These are phyloP conservation scores for Haliclona indistincta DNA, from an alignment of 37 sponge, comb jelly and placozoan species.

Conservation along the genomic window DNA sequence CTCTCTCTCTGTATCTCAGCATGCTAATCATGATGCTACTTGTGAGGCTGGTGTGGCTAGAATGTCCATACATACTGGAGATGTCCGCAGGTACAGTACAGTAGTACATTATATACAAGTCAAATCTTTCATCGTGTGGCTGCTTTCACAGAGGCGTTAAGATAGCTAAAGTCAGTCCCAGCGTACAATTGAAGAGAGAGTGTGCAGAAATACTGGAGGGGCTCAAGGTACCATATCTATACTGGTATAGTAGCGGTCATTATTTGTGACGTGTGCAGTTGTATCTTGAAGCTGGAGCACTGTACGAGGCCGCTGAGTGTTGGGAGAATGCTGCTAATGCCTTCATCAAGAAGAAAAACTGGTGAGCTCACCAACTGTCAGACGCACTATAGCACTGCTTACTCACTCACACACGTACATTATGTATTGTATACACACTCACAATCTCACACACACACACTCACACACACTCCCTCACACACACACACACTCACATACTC, in stretches of 20 bases:
- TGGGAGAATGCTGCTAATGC: slow-evolving; percentile 85
- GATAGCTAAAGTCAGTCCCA: slow-evolving; percentile 55
- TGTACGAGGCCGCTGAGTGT: slow-evolving; percentile 82
- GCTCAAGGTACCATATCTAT: slow-evolving; percentile 88
- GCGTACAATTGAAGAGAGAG: slow-evolving; percentile 70
- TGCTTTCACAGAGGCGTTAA: slow-evolving; percentile 65
- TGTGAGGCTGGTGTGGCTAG: slow-evolving; percentile 89
- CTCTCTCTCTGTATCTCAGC: slow-evolving; percentile 78
- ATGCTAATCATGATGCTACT: slow-evolving; percentile 55
- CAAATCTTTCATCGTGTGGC: background rate
- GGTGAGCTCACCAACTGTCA: too few relatives aligned
- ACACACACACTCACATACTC: background rate
- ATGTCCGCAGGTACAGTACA: slow-evolving; percentile 71
- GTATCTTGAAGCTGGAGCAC: slow-evolving; percentile 82
- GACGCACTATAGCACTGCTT: too few relatives aligned
- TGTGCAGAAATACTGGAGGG: slow-evolving; percentile 88
- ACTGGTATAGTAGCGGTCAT: too few relatives aligned
- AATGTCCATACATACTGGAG: slow-evolving; percentile 83
- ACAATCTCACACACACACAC: too few relatives aligned
- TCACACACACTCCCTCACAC: too few relatives aligned
- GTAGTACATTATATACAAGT: slow-evolving; percentile 45
- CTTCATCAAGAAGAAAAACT: slow-evolving; percentile 87
- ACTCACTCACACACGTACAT: too few relatives aligned
- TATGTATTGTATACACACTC: too few relatives aligned
- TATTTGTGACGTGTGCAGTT: slow-evolving; percentile 27